Evolutionary conservation across 2,113 vertebrate species (phyloP).

Genomic region (Sphaerodactylus townsendi): DNA sequence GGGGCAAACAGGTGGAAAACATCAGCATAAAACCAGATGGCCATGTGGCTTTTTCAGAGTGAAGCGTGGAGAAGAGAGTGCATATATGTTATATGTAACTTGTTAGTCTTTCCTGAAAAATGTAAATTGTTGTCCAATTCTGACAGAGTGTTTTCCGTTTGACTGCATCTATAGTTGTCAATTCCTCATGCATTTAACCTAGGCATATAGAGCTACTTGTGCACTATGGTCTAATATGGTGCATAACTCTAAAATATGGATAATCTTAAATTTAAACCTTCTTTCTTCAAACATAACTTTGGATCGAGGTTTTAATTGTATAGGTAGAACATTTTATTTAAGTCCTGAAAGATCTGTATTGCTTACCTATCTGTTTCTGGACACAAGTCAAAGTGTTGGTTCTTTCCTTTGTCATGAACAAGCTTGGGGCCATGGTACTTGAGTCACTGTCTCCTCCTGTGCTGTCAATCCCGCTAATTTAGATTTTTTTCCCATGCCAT

Average conservation of each 20-base stretch:
- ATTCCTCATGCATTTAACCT: neutral
- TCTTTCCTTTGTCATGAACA: no score
- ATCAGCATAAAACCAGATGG: neutral
- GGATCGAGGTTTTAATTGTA: no score
- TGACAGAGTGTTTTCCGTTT: neutral
- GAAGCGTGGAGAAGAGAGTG: neutral
- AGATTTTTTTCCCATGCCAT: no score
- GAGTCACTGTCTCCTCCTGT: no score
- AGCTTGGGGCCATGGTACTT: no score
- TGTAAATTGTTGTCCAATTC: neutral
- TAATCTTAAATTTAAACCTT: neutral
- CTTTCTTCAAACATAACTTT: neutral
- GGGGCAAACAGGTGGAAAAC: neutral
- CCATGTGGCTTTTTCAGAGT: neutral
- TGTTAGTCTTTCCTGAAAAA: neutral
- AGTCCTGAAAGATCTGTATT: no score
- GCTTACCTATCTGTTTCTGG: no score
- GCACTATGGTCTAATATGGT: neutral
- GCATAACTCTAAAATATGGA: neutral
- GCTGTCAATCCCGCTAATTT: no score
- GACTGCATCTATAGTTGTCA: neutral
- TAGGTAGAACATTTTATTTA: no score
- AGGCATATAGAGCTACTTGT: neutral
- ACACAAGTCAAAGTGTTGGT: no score
- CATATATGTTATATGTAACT: neutral